Evolutionary conservation across 2,113 vertebrate species (phyloP).

Genomic region (Procavia capensis): DNA sequence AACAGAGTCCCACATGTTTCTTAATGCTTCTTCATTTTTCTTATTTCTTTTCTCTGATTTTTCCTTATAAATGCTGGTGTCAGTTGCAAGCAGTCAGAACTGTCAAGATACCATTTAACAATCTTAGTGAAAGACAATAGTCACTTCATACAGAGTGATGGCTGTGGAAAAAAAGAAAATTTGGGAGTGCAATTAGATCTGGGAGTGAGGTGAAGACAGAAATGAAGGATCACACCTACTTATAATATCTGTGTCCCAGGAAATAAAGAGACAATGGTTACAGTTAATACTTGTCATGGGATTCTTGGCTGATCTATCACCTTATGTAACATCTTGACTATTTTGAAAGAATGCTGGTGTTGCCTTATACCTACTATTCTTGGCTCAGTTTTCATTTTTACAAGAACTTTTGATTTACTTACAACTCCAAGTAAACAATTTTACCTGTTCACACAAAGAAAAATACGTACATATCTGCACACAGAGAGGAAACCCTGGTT

Average conservation of each 20-base stretch:
- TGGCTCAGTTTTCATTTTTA: neutral
- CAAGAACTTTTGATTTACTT: neutral
- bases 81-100: neutral
- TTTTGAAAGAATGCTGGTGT: neutral
- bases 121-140: neutral
- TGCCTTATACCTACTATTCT: neutral
- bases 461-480: neutral
- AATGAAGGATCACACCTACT: neutral
- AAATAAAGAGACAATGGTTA: neutral
- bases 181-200: neutral
- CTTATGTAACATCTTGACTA: neutral
- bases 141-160: neutral
- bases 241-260: neutral
- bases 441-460: neutral
- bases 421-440: neutral
- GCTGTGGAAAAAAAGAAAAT: neutral
- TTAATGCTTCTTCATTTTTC: too few species aligned
- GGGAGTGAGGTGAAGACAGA: neutral
- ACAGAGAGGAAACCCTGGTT: too few species aligned
- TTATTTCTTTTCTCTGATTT: too few species aligned
- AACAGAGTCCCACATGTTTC: too few species aligned
- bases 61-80: too few species aligned
- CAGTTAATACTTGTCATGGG: neutral
- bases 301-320: neutral
- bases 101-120: neutral